Evolutionary conservation across 1,140 invertebrate species (phyloP), one percentile per base, ranked within the genome.

Genomic region (Lerema accius): DNA sequence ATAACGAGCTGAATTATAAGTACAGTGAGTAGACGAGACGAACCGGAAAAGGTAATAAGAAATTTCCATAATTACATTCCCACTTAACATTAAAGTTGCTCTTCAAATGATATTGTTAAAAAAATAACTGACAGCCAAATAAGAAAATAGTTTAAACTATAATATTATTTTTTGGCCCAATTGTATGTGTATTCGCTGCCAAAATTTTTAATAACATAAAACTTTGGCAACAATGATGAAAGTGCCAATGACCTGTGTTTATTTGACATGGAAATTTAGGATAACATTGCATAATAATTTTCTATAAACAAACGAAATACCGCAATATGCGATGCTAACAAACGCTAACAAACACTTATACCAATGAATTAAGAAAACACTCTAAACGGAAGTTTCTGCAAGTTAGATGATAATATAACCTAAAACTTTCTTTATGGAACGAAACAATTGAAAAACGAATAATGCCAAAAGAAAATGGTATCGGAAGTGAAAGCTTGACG

Each of bases 401-500:
- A n/a, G n/a, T n/a, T n/a, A n/a, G n/a, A n/a, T n/a, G n/a, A n/a
- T n/a, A n/a, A n/a, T 23, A 23, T 3, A 23, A 23, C 4, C 4
- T 32, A 32, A 32, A 32, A 23, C 28, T 5, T 32, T 7, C 3
- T 32, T 32, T 32, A 7, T 32, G 13, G 45, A 17, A 15, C 14
- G 13, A 3, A 26, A 26, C 13, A 45, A 19, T 45, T 14, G 39
- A 55, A 32, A 17, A 26, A 46, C 4, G 49, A 43, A 42, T 43
- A 53, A 32, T 51, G 19, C 55, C 19, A 10, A 28, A 68, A 62
- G 50, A 46, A 67, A 70, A 65, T 67, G 63, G 28, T 61, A 63
- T 40, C 56, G 65, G 68, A 69, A 63, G 73, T 70, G 72, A 75
- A 78, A 73, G 63, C 65, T 46, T 59, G 42, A 65, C 39, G 45